Conservation (phyloP, 2,113 vertebrate genomes). For the Ciconia boyciana region DNA sequence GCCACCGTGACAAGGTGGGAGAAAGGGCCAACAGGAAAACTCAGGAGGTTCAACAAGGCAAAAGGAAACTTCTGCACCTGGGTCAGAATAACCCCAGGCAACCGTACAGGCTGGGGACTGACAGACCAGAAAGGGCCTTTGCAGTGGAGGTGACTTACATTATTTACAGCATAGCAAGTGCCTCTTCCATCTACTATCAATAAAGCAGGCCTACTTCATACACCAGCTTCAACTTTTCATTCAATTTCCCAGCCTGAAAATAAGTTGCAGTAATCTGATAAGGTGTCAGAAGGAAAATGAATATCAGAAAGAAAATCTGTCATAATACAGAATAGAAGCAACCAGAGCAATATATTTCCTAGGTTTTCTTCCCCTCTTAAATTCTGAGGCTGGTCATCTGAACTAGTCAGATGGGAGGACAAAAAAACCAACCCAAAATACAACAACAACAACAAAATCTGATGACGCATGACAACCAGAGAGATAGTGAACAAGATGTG, state of each 20-base stretch:
- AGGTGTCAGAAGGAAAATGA: constrained; percentile 36
- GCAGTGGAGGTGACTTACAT: not conserved
- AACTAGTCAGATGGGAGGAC: not conserved
- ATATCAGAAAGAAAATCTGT: constrained; percentile 41
- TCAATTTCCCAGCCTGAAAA: constrained; percentile 32
- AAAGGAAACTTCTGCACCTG: not conserved
- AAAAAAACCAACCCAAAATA: not conserved
- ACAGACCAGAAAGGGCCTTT: not conserved
- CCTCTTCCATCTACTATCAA: not conserved
- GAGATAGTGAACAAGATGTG: not conserved
- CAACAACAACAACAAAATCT: not conserved
- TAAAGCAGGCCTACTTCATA: not conserved
- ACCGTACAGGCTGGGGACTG: not conserved
- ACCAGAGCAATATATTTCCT: not conserved
- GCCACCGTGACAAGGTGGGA: not conserved
- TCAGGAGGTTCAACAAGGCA: not conserved
- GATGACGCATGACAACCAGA: not conserved
- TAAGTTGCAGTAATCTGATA: constrained; percentile 40
- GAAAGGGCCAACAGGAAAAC: not conserved
- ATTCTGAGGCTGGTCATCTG: not conserved
- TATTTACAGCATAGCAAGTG: not conserved
- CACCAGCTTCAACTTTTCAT: not conserved
- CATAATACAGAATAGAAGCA: not conserved
- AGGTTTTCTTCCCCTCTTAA: not conserved
- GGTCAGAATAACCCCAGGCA: not conserved